Evolutionary conservation across 64 coral and sea anemone species (phyloP), one percentile per base, ranked within the genome.

Genomic region (Montipora capricornis): DNA sequence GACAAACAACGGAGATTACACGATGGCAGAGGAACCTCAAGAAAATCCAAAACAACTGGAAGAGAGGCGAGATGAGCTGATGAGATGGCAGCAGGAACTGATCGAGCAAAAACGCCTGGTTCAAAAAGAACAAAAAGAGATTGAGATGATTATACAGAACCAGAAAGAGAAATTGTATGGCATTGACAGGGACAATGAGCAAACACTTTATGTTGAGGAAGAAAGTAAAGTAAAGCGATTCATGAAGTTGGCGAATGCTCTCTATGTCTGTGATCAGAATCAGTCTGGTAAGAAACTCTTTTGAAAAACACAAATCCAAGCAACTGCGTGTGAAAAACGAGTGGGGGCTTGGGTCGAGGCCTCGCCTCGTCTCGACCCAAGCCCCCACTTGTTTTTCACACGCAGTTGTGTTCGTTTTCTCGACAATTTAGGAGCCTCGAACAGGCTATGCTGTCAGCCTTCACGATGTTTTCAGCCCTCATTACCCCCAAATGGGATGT

Each of bases 211-310:
- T 55, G 9, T 14, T 17, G 61, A 88, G 52, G 52, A 93, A 47
- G 95, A 96, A 49, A 96, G 90, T 73, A 92, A 46, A 45, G 82
- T 96, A 50, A 83, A 96, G 60, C 66, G 95, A 29, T 96, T 96
- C 22, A 87, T 93, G 19, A 79, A 92, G 7, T 80, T 96, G 20
- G 91, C 95, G 22, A 93, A 93, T 66, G 95, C 95, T 67, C 78
- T 96, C 78, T 96, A 80, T 86, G 48, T 96, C 6, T 93, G 80
- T 74, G 91, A 96, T 9, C 50, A 87, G 13, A 71, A 86, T 66
- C 73, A 85, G 57, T 90, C 95, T 79, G 95, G 91, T 96, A 64
- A 64, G 13, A 64, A 16, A 14, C 11, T 57, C 11, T 57, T 76
- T 37, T 44, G 26, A 68, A 16, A 68, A 12, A n/a, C 66, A 68